Evolutionary conservation across 1,140 invertebrate genomes (phyloP).

Genomic region (Laupala kohalensis): DNA sequence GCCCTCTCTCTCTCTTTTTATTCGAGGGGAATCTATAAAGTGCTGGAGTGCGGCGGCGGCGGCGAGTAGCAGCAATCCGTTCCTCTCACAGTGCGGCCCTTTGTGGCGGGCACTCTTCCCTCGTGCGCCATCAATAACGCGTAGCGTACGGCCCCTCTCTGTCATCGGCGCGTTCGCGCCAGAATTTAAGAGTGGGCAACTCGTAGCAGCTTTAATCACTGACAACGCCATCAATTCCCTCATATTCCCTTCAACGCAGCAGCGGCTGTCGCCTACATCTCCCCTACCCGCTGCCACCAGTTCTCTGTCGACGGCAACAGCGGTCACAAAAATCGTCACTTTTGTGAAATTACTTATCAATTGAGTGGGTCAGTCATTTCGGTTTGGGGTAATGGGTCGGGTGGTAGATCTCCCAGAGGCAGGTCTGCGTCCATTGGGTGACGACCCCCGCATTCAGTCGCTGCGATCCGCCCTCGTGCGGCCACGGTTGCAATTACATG

Average conservation of each 20-base stretch:
- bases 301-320: neutral
- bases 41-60: neutral
- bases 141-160: neutral
- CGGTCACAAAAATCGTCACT: neutral
- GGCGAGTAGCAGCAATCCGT: neutral
- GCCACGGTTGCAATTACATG: neutral
- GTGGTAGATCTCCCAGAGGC: too few relatives aligned
- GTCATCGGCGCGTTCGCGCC: neutral
- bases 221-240: neutral
- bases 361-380: neutral
- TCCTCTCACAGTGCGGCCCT: neutral
- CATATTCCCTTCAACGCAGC: neutral
- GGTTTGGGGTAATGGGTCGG: neutral
- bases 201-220: neutral
- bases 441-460: neutral
- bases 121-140: neutral
- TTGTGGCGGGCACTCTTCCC: neutral
- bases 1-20: neutral
- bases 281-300: neutral
- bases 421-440: too few relatives aligned
- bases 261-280: neutral
- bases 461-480: too few relatives aligned
- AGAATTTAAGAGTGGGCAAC: neutral
- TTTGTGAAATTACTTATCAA: neutral
- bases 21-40: neutral